Evolutionary conservation across 2,797 vertebrate genomes (phyloP), one percentile per base, ranked within the genome.

Genomic region (Schizopygopsis malacanthus): DNA sequence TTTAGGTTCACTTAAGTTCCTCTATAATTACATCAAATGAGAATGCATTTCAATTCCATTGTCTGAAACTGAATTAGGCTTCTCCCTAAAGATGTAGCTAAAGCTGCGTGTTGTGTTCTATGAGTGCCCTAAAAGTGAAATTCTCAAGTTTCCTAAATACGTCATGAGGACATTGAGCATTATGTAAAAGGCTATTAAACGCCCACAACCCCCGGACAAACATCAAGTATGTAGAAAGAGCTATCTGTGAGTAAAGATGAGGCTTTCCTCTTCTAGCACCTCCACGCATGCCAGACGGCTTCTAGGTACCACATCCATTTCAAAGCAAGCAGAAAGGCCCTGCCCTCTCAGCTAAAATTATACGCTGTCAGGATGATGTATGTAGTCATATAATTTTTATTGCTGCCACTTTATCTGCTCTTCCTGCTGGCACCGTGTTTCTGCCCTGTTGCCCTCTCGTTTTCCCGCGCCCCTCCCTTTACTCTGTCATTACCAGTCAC

Each of bases 321-420:
- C 79, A 67, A 84, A 85, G 67, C 59, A 79, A 52, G 45, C 86
- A 73, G 84, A 59, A 90, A 86, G 89, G 71, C 79, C 88, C 56
- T 88, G 87, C 77, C 85, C 82, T 87, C 80, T 65, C 87, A 69
- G 86, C 79, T 85, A 83, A 90, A 91, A 90, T 91, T 85, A 89
- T 77, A 90, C 7, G n/a, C 87, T 89, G 91, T 87, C 91, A 91
- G 81, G 81, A 90, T 91, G 90, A 91, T 91, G 88, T 82, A 90
- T 89, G 85, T 59, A 88, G 87, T 90, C 86, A 71, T 90, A 88
- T 88, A 80, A 84, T 88, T 89, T 91, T 87, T 87, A 90, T 88
- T 90, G 86, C 88, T 81, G 61, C 85, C 87, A 86, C 85, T 92
- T 90, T 80, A 89, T 89, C 89, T 86, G 80, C 84, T 85, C 89